phyloP scores from a whole-genome alignment of 1,140 invertebrate genomes.

The Papilio polyxenes region DNA sequence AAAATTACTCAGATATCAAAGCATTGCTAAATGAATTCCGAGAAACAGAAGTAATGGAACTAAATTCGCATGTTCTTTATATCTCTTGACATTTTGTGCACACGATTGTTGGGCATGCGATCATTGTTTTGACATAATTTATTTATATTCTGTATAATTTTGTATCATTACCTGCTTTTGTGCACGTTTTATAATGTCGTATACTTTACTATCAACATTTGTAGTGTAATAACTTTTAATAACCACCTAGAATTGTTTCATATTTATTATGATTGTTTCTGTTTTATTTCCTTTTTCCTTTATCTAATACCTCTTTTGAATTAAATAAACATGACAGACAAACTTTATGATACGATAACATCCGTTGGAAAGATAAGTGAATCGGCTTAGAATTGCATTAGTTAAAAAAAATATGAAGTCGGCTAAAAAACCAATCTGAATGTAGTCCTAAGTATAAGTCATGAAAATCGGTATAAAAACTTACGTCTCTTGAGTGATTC shows the following conservation, averaged over 20 bases:
- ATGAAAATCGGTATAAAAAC: too few species aligned
- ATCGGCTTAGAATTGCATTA: too few species aligned
- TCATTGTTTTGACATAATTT: slow-evolving; percentile 29
- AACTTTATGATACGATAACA: too few species aligned
- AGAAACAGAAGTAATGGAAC: not conserved
- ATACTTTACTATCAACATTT: not conserved
- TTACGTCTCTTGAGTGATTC: too few species aligned
- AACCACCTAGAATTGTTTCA: not conserved
- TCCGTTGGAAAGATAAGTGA: too few species aligned
- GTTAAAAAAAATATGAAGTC: too few species aligned
- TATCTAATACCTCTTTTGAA: too few species aligned
- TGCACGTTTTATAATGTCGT: slow-evolving; percentile 9
- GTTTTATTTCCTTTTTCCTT: not conserved
- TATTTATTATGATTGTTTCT: not conserved
- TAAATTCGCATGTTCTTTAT: slow-evolving; percentile 20
- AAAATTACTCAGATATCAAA: not conserved
- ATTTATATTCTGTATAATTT: slow-evolving; percentile 28
- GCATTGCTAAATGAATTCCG: not conserved
- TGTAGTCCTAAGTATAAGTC: too few species aligned
- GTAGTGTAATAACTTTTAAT: not conserved
- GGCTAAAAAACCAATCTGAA: too few species aligned
- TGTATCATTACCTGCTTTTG: not conserved
- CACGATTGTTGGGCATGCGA: slow-evolving; percentile 20
- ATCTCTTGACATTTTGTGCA: slow-evolving; percentile 24
- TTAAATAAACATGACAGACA: too few species aligned